These are phyloP conservation scores for Spea bombifrons DNA, from an alignment of 2,113 vertebrate species.

Conservation along the genomic window DNA sequence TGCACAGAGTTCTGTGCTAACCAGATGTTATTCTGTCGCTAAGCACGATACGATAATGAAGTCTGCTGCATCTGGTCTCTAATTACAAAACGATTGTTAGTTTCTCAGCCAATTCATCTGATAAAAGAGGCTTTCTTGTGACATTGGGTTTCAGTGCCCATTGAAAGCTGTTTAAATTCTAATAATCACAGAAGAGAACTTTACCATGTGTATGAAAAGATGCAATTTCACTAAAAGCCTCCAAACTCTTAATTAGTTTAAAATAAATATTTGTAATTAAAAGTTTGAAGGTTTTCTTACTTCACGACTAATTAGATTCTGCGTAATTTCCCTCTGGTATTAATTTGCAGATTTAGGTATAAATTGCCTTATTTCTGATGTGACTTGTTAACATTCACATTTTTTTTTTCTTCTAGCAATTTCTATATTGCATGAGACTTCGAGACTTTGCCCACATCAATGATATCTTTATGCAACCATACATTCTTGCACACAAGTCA, in stretches of 20 bases:
- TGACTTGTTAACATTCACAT: constrained; percentile 27
- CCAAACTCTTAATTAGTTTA: constrained; percentile 69
- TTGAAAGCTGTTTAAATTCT: constrained; percentile 29
- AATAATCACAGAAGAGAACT: constrained; percentile 19
- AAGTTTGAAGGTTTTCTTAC: constrained; percentile 72
- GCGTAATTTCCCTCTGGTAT: constrained; percentile 72
- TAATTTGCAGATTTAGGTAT: constrained; percentile 74
- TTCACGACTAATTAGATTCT: constrained; percentile 74
- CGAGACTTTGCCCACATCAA: no score
- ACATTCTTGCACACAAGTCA: no score
- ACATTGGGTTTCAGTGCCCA: constrained; percentile 16
- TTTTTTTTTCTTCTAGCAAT: constrained; percentile 22
- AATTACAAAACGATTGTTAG: constrained; percentile 4
- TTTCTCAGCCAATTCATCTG: constrained; percentile 11
- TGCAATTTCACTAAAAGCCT: constrained; percentile 66
- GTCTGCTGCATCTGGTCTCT: constrained; percentile 19
- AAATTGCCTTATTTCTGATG: constrained; percentile 57
- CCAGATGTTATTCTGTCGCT: constrained; percentile 35
- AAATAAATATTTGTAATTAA: constrained; percentile 81
- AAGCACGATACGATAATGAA: neutral
- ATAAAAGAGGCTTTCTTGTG: constrained; percentile 26
- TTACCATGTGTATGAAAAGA: constrained; percentile 59
- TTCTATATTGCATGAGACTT: neutral
- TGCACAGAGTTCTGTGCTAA: neutral
- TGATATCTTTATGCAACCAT: no score